Percentiles rank a stretch among this genome's conserved stretches.
These are phyloP conservation scores for Lissocephala sabroskyi DNA, from an alignment of 2,888 invertebrate genomes.

Conservation along the genomic window DNA sequence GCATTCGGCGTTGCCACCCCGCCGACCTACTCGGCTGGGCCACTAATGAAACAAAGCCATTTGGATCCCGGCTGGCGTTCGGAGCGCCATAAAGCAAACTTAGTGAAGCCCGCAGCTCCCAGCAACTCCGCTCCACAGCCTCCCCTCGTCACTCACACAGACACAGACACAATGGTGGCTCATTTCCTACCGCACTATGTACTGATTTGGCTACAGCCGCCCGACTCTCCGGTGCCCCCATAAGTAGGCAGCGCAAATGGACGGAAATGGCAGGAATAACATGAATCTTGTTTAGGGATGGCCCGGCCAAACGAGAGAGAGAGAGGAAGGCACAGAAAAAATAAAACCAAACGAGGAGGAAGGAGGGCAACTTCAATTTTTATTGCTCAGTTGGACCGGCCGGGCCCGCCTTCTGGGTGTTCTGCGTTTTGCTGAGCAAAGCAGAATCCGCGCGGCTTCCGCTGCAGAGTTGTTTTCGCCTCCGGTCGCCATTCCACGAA, in stretches of 20 bases:
- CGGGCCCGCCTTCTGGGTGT: background rate
- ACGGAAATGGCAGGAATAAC: constrained; percentile 39
- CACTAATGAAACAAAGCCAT: constrained; percentile 51
- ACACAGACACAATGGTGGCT: constrained; percentile 20
- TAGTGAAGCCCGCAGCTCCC: no score
- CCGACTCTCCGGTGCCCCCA: constrained; percentile 10
- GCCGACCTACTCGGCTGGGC: constrained; percentile 10
- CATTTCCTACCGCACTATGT: constrained; percentile 53
- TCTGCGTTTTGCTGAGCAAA: background rate
- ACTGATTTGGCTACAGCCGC: constrained; percentile 43
- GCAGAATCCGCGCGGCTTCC: no score
- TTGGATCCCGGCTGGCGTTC: constrained; percentile 10
- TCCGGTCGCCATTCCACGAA: no score
- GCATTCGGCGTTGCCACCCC: background rate
- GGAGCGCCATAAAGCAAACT: constrained; percentile 2
- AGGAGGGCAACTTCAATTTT: background rate
- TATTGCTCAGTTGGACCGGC: background rate
- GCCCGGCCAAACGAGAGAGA: background rate
- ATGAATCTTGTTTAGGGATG: constrained; percentile 42
- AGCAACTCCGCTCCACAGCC: no score
- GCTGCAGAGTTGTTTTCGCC: no score
- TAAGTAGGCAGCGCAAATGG: constrained; percentile 34
- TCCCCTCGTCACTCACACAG: background rate
- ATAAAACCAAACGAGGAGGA: no score
- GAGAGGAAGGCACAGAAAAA: background rate